These are phyloP conservation scores for Cheilosia impressa DNA, from an alignment of 2,888 invertebrate genomes.

Conservation along the genomic window DNA sequence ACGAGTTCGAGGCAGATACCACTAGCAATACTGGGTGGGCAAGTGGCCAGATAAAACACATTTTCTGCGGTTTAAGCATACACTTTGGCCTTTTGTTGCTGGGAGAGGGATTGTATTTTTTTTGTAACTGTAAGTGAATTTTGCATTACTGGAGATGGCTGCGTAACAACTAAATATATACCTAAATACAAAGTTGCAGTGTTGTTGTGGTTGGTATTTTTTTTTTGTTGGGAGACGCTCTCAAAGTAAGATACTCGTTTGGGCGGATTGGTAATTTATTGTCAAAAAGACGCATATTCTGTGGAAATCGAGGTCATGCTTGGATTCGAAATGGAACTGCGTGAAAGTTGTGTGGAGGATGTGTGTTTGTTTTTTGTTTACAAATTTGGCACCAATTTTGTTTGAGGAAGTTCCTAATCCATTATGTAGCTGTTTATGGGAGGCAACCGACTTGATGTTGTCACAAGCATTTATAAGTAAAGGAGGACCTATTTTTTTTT, in stretches of 20 bases:
- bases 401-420: not conserved
- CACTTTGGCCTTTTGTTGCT: slow-evolving; percentile 50
- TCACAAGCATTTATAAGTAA: too few relatives aligned
- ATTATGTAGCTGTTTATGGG: not conserved
- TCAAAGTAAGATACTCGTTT: not conserved
- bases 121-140: slow-evolving; percentile 34
- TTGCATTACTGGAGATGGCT: slow-evolving; percentile 30
- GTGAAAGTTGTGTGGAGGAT: not conserved
- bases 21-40: slow-evolving; percentile 32
- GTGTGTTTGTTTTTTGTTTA: not conserved
- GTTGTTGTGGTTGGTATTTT: slow-evolving; percentile 1
- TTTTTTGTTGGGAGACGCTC: not conserved
- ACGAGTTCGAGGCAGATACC: not conserved
- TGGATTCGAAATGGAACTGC: not conserved
- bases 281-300: slow-evolving; percentile 16
- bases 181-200: not conserved
- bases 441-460: not conserved
- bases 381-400: not conserved
- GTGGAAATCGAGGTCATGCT: slow-evolving; percentile 7
- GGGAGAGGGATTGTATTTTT: not conserved
- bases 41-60: slow-evolving; percentile 68
- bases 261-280: slow-evolving; percentile 20
- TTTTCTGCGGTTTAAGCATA: slow-evolving; percentile 53
- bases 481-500: too few relatives aligned
- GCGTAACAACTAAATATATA: not conserved